A percentile compares a stretch with the other conserved stretches of the same genome.
phyloP scores from a whole-genome alignment of 2,113 vertebrate genomes.

The Pongo abelii region DNA sequence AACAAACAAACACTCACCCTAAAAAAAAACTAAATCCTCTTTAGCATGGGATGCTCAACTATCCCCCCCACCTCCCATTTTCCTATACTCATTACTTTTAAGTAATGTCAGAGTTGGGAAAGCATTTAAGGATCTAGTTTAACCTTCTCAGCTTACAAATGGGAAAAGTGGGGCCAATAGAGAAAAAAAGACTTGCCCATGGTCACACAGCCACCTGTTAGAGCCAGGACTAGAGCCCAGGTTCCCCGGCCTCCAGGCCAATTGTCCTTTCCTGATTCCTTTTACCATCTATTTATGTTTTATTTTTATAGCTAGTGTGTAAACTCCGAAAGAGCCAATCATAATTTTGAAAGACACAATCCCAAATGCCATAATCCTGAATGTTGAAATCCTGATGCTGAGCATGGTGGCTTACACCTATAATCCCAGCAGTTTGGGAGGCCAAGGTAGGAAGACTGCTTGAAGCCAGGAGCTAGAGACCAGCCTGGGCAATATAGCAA shows the following conservation, averaged over 20 bases:
- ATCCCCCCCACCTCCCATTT: not conserved
- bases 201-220: not conserved
- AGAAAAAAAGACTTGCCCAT: not conserved
- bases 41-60: not conserved
- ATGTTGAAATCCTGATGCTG: not conserved
- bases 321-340: not conserved
- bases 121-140: not conserved
- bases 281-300: not conserved
- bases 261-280: not conserved
- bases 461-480: too few species aligned
- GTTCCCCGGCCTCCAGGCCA: not conserved
- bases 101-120: not conserved
- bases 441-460: too few species aligned
- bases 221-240: not conserved
- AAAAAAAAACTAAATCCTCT: not conserved
- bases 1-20: too few species aligned
- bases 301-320: conserved; percentile 13
- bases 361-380: not conserved
- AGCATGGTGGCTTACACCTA: too few species aligned
- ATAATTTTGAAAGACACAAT: not conserved
- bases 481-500: too few species aligned
- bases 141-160: not conserved
- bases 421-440: too few species aligned
- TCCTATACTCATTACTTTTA: conserved; percentile 16
- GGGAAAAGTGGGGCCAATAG: not conserved